A percentile compares a stretch with the other conserved stretches of the same genome.
phyloP scores from a whole-genome alignment of 2,888 invertebrate genomes.

The Tipula vernalis region DNA sequence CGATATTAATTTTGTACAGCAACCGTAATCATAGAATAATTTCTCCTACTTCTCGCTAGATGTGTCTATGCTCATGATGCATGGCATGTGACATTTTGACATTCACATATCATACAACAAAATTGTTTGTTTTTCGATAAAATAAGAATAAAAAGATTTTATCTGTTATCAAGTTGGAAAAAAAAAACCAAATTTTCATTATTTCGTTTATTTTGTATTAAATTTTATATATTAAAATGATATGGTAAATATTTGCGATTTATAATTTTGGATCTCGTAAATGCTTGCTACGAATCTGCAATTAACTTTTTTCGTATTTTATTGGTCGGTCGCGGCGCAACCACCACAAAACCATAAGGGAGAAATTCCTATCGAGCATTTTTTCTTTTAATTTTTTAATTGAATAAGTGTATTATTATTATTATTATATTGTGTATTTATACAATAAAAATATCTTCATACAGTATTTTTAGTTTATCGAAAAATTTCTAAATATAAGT shows the following conservation, averaged over 20 bases:
- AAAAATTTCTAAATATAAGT: neutral
- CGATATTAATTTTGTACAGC: neutral
- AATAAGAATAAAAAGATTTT: neutral
- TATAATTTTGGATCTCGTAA: neutral
- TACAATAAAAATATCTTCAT: neutral
- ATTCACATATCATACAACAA: neutral
- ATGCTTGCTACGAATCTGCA: neutral
- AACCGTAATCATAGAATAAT: neutral
- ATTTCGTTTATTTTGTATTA: neutral
- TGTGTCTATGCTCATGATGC: neutral
- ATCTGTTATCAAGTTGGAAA: neutral
- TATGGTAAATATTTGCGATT: neutral
- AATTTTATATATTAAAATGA: neutral
- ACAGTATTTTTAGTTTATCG: neutral
- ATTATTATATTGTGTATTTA: neutral
- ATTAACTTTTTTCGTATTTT: neutral
- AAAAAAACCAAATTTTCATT: neutral
- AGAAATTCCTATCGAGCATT: neutral
- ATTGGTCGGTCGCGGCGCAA: neutral
- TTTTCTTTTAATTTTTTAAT: neutral
- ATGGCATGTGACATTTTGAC: neutral
- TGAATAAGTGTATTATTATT: neutral
- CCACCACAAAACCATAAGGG: neutral
- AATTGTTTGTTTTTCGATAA: neutral
- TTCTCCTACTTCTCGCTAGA: neutral